phyloP scores from a whole-genome alignment of 2,797 vertebrate species.

The Hyperoplus lanceolatus region DNA sequence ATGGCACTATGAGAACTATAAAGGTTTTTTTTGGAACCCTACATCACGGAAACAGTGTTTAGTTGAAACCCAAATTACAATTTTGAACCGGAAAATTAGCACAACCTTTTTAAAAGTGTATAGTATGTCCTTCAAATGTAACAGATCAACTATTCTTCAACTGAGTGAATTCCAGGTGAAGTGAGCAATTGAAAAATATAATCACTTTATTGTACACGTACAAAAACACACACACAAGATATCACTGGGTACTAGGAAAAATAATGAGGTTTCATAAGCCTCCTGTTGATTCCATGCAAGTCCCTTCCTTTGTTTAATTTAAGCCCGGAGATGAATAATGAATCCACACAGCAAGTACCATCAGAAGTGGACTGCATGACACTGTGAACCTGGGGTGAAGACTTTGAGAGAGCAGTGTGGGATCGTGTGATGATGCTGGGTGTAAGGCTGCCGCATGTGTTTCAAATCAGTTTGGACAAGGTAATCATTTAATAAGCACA shows the following conservation, averaged over 20 bases:
- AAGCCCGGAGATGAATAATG: constrained; percentile 46
- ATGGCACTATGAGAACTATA: no score
- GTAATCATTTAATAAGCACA: constrained; percentile 34
- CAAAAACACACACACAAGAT: constrained; percentile 8
- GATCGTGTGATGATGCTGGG: constrained; percentile 16
- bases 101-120: not conserved
- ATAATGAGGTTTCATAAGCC: constrained; percentile 30
- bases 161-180: not conserved
- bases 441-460: not conserved
- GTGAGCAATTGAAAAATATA: not conserved
- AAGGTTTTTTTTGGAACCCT: no score
- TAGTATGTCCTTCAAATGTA: not conserved
- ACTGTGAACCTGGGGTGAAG: constrained; percentile 29
- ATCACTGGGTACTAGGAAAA: constrained; percentile 6
- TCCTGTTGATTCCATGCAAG: constrained; percentile 35
- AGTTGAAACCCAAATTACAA: no score
- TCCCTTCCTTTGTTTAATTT: constrained; percentile 46
- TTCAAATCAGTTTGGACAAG: constrained; percentile 27
- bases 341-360: constrained; percentile 36
- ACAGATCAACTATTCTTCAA: not conserved
- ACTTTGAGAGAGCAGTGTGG: constrained; percentile 15
- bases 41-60: no score
- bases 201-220: not conserved
- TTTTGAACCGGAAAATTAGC: no score
- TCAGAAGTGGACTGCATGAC: constrained; percentile 12